Evolutionary conservation across 1,140 invertebrate genomes (phyloP), one percentile per base, ranked within the genome.

Genomic region (Rhyacophila brunnea): DNA sequence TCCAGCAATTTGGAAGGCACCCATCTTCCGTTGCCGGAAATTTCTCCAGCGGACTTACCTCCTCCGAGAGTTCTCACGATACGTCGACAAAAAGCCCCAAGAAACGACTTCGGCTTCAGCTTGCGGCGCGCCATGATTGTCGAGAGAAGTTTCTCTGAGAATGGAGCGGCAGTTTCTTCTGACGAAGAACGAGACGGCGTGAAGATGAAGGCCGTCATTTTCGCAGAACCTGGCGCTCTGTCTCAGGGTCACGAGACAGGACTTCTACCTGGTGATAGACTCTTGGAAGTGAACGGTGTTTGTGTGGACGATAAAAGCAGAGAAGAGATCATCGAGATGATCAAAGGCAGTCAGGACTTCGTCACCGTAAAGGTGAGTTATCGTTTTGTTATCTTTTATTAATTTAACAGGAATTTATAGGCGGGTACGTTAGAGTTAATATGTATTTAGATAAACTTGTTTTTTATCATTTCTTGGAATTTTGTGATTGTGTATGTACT

Each of bases 31-130:
- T 75, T 96, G 45, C 93, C 94, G 0, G 80, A 87, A 10, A 83
- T 96, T 40, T 81, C 86, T 49, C 85, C 89, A 6, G 77, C 90
- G 28, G 81, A 84, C 61, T 70, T 93, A 17, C 91, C 91, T 0
- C 83, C 86, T 54, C 86, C 91, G 2, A 78, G 94, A 55, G 82
- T 87, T 36, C 71, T 96, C 23, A 85, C 85, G 0, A 89, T 96
- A 19, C 85, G 88, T 54, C 76, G 94, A 2, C 91, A 92, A 68
- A 89, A 91, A 52, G 85, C 89, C 14, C 88, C 92, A 1, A 81
- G 89, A 51, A 93, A 91, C 62, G 95, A 96, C 74, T 98, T 97
- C 73, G 95, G 95, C 0, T 97, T 98, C 70, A 95, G 92, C 38
- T 77, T 98, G 45, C 83, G 95, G n/a, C 85, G 93, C 64, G 91